phyloP scores from a whole-genome alignment of 2,888 invertebrate genomes.

The Smittia aterrima region DNA sequence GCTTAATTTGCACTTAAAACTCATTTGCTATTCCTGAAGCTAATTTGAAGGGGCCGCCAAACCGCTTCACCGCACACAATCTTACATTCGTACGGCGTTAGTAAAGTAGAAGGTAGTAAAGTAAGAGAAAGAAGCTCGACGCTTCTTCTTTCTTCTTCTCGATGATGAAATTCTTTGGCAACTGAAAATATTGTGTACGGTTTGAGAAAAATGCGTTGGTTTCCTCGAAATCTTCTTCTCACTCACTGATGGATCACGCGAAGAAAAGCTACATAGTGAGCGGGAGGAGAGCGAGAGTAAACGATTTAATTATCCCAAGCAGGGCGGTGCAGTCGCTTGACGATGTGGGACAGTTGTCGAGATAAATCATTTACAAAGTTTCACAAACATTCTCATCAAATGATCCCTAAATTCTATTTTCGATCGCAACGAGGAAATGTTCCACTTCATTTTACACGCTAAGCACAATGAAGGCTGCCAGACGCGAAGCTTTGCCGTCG shows the following conservation, averaged over 20 bases:
- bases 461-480: not conserved
- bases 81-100: not conserved
- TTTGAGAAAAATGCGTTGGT: slow-evolving; percentile 19
- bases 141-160: no score
- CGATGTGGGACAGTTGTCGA: slow-evolving; percentile 37
- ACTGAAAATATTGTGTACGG: not conserved
- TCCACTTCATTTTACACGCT: slow-evolving; percentile 31
- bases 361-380: slow-evolving; percentile 26
- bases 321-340: not conserved
- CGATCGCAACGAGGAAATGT: slow-evolving; percentile 39
- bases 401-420: slow-evolving; percentile 32
- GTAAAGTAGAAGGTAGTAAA: no score
- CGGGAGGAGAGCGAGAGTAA: not conserved
- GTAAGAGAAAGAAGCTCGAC: no score
- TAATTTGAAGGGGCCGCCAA: not conserved
- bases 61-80: not conserved
- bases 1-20: not conserved
- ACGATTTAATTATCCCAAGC: not conserved
- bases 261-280: not conserved
- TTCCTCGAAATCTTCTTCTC: not conserved
- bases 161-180: slow-evolving; percentile 26
- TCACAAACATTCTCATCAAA: slow-evolving; percentile 15
- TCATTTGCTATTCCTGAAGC: not conserved
- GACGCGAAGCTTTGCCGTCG: not conserved
- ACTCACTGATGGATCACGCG: not conserved